phyloP scores from a whole-genome alignment of 2,888 invertebrate genomes.

The Epicampocera succincta region DNA sequence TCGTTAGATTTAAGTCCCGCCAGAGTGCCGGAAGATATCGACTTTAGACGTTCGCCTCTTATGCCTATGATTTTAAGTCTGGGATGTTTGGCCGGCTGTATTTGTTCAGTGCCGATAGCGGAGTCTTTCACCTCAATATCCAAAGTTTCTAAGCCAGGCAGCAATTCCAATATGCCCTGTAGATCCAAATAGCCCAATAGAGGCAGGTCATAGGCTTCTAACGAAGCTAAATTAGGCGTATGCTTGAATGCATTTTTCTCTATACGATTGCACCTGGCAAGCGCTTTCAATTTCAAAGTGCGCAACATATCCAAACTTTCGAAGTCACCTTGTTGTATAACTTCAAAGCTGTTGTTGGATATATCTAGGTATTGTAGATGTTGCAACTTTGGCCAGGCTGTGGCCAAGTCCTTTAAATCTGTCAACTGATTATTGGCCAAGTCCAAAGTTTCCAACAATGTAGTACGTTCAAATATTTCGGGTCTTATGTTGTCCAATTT shows the following conservation, averaged over 20 bases:
- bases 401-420: conserved; percentile 85
- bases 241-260: conserved; percentile 91
- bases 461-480: conserved; percentile 89
- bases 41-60: conserved; percentile 88
- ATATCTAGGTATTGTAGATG: conserved; percentile 89
- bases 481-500: conserved; percentile 86
- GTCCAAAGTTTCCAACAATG: conserved; percentile 89
- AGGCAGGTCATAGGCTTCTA: conserved; percentile 89
- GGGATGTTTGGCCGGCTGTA: conserved; percentile 90
- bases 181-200: conserved; percentile 92
- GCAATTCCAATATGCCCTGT: conserved; percentile 90
- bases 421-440: conserved; percentile 87
- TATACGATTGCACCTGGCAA: conserved; percentile 88
- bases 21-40: conserved; percentile 90
- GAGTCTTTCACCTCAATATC: conserved; percentile 94
- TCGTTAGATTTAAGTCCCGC: conserved; percentile 90
- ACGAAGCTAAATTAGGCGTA: conserved; percentile 86
- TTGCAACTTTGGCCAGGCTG: conserved; percentile 87
- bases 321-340: conserved; percentile 90
- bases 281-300: conserved; percentile 85
- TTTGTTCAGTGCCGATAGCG: conserved; percentile 90
- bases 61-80: conserved; percentile 88
- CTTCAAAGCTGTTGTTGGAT: conserved; percentile 91
- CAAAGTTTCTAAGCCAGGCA: conserved; percentile 88
- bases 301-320: conserved; percentile 86